These are phyloP conservation scores for Phthorimaea operculella DNA, from an alignment of 1,140 invertebrate genomes.

Conservation along the genomic window DNA sequence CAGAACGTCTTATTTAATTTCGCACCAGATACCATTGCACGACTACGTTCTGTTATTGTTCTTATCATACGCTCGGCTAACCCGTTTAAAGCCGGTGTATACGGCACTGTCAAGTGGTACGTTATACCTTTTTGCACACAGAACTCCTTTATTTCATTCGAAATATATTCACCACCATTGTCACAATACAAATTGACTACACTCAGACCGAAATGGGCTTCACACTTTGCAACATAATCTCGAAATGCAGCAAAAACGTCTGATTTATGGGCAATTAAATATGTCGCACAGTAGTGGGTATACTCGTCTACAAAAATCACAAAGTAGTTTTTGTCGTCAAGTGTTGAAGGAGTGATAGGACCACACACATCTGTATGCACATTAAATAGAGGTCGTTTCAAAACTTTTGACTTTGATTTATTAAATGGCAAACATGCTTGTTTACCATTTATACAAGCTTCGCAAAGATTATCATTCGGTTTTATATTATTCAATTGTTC, in stretches of 20 bases:
- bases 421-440: not conserved
- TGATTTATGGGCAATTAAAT: slow-evolving; percentile 40
- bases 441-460: slow-evolving; percentile 4
- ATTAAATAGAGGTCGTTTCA: slow-evolving; percentile 44
- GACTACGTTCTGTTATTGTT: slow-evolving; percentile 56
- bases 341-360: slow-evolving; percentile 53
- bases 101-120: slow-evolving; percentile 57
- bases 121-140: slow-evolving; percentile 56
- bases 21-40: slow-evolving; percentile 43
- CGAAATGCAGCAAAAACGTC: slow-evolving; percentile 42
- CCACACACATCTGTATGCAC: slow-evolving; percentile 58
- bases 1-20: slow-evolving; percentile 32
- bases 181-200: slow-evolving; percentile 51
- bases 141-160: slow-evolving; percentile 46
- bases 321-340: no score
- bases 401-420: slow-evolving; percentile 31
- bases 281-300: slow-evolving; percentile 38
- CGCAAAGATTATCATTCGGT: slow-evolving; percentile 1
- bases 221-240: slow-evolving; percentile 39
- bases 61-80: slow-evolving; percentile 61
- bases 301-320: slow-evolving; percentile 45
- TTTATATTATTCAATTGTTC: not conserved
- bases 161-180: slow-evolving; percentile 56
- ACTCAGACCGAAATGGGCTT: slow-evolving; percentile 43
- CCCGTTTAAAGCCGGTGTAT: slow-evolving; percentile 66